Evolutionary conservation across 2,797 vertebrate species (phyloP).

Genomic region (Eutrigla gurnardus): DNA sequence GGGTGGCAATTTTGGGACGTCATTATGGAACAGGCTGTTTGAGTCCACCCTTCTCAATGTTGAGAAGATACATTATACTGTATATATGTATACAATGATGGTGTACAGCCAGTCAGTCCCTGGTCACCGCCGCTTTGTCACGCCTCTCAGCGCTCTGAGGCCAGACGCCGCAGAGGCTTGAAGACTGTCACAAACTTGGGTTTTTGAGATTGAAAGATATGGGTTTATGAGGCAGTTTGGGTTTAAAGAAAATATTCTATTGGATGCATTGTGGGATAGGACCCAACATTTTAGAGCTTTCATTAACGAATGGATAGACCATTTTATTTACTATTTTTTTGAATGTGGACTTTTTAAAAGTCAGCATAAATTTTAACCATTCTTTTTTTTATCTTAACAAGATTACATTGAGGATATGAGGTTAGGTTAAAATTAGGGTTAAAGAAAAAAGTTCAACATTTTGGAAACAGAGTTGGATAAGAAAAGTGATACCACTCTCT

Average conservation of each 20-base stretch:
- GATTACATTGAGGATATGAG: not conserved
- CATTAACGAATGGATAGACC: not conserved
- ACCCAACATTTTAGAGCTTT: not conserved
- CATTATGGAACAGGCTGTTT: not conserved
- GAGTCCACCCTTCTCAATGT: fast-evolving
- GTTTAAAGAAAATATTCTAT: not conserved
- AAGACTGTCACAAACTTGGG: not conserved
- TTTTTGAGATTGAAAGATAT: not conserved
- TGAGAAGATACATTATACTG: not conserved
- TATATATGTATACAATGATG: too few species aligned
- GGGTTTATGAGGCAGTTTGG: not conserved
- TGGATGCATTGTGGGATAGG: constrained; percentile 10
- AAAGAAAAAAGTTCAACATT: not conserved
- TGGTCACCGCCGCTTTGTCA: too few species aligned
- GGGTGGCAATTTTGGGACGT: too few species aligned
- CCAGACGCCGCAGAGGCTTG: not conserved
- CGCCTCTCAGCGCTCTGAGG: too few species aligned
- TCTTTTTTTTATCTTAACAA: not conserved
- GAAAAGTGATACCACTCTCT: not conserved
- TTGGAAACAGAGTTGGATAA: not conserved
- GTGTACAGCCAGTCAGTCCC: too few species aligned
- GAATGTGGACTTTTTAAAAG: not conserved
- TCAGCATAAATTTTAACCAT: not conserved
- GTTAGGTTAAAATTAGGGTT: not conserved
- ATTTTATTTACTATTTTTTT: not conserved